A percentile compares a stretch with the other conserved stretches of the same genome.
These are phyloP conservation scores for Pollenia griseotomentosa DNA, from an alignment of 2,888 invertebrate species.

Conservation along the genomic window DNA sequence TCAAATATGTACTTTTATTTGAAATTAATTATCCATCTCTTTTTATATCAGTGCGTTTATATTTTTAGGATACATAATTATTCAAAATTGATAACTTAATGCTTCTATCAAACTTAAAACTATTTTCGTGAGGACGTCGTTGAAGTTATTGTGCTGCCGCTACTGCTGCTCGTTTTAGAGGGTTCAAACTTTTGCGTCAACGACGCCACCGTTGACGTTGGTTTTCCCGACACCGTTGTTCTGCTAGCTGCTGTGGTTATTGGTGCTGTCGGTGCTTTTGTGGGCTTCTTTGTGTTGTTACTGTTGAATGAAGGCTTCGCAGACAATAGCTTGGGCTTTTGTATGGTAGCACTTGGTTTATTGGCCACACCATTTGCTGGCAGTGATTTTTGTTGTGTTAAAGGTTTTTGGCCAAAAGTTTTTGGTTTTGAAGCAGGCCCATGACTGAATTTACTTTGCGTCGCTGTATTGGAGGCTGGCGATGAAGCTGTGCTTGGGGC, in stretches of 20 bases:
- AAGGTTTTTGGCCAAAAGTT: conserved; percentile 58
- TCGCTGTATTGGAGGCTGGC: conserved; percentile 62
- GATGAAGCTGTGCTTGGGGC: conserved; percentile 36
- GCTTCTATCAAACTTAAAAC: conserved; percentile 56
- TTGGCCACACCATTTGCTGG: conserved; percentile 74
- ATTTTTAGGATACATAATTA: conserved; percentile 14
- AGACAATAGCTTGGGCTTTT: conserved; percentile 81
- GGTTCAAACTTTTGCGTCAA: conserved; percentile 80
- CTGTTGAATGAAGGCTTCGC: conserved; percentile 80
- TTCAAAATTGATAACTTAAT: conserved; percentile 42
- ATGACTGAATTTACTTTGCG: conserved; percentile 70
- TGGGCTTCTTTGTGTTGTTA: conserved; percentile 69
- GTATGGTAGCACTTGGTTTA: conserved; percentile 78
- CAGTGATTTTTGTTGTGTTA: conserved; percentile 69
- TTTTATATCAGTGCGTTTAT: conserved; percentile 68
- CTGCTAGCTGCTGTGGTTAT: conserved; percentile 66
- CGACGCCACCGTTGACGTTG: conserved; percentile 78
- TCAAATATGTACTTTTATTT: neutral
- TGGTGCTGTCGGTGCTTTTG: conserved; percentile 63
- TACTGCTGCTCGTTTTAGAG: conserved; percentile 65
- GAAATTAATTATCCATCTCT: conserved; percentile 1
- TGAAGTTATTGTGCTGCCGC: conserved; percentile 61
- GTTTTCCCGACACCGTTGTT: conserved; percentile 68
- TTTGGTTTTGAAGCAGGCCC: conserved; percentile 46
- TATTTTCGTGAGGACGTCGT: conserved; percentile 73